These are phyloP conservation scores for Lipotes vexillifer DNA, from an alignment of 2,113 vertebrate genomes.

Conservation along the genomic window DNA sequence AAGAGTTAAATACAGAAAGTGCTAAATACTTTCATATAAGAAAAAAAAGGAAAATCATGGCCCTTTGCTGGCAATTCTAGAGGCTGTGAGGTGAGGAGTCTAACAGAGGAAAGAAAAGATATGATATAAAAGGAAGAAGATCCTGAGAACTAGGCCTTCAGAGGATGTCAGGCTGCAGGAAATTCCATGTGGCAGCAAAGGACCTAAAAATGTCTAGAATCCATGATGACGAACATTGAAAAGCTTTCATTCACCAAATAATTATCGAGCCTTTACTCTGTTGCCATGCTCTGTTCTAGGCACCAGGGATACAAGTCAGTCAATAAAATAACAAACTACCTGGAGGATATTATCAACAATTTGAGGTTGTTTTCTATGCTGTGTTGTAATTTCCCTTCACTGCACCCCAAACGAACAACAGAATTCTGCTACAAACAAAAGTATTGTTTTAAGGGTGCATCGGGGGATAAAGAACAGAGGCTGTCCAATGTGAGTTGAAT, in stretches of 20 bases:
- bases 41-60: neutral
- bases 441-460: neutral
- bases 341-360: too few species aligned
- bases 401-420: neutral
- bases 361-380: neutral
- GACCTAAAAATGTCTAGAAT: neutral
- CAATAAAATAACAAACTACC: neutral
- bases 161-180: neutral
- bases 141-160: neutral
- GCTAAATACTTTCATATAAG: neutral
- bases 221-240: neutral
- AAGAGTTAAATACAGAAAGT: neutral
- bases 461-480: neutral
- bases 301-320: neutral
- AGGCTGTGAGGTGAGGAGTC: neutral
- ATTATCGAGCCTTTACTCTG: neutral
- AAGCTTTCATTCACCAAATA: too few species aligned
- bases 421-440: neutral
- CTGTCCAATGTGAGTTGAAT: neutral
- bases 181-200: neutral
- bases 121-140: neutral
- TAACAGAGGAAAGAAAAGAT: neutral
- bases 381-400: neutral
- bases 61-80: neutral
- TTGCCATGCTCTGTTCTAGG: neutral